phyloP scores from a whole-genome alignment of 2,888 invertebrate genomes.

The Camptogramma bilineatum region DNA sequence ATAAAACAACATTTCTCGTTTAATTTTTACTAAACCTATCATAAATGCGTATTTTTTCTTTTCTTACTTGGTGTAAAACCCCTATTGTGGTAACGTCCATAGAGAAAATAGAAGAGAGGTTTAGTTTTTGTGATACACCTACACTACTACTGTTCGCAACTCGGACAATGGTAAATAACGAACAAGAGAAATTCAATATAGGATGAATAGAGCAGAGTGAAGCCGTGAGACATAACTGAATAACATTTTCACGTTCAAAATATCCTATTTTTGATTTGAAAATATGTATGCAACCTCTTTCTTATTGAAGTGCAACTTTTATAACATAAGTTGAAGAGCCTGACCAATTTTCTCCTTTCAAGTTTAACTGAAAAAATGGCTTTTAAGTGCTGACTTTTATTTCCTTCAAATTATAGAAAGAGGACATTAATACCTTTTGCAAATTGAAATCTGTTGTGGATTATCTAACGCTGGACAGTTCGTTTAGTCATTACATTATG shows the following conservation, averaged over 20 bases:
- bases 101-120: neutral
- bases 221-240: neutral
- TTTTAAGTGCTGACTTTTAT: neutral
- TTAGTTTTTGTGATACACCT: neutral
- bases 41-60: too few relatives aligned
- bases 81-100: too few relatives aligned
- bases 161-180: constrained; percentile 3
- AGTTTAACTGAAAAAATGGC: neutral
- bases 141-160: neutral
- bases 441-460: neutral
- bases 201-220: neutral
- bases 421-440: neutral
- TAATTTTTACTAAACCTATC: too few relatives aligned
- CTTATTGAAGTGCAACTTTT: neutral
- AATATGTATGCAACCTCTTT: neutral
- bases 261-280: too few relatives aligned
- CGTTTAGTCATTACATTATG: neutral
- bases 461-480: neutral
- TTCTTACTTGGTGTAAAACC: too few relatives aligned
- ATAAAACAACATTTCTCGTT: too few relatives aligned
- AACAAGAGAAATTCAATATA: constrained; percentile 1
- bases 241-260: too few relatives aligned
- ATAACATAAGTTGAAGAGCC: neutral
- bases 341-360: neutral
- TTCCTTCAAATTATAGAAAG: neutral